Evolutionary conservation across 2,113 vertebrate species (phyloP).

Genomic region (Crocuta crocuta): DNA sequence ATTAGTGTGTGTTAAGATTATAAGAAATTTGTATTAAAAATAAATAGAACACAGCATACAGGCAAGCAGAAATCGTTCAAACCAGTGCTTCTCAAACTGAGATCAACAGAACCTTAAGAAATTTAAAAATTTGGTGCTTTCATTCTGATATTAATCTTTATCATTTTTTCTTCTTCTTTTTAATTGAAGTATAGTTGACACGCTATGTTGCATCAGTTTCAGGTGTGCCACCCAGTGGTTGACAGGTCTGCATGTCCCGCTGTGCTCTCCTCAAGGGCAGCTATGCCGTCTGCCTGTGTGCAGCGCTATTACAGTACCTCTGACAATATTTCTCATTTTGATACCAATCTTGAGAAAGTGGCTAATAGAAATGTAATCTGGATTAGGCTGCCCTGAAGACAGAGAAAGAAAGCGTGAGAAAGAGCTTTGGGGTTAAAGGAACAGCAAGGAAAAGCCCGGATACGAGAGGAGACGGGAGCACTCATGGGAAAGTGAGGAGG

Average conservation of each 20-base stretch:
- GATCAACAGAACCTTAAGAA: neutral
- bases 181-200: neutral
- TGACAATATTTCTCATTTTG: neutral
- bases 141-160: neutral
- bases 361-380: neutral
- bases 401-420: neutral
- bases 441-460: no score
- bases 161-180: neutral
- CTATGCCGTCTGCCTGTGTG: neutral
- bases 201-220: neutral
- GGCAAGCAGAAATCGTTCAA: neutral
- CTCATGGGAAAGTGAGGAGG: neutral
- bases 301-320: neutral
- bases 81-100: neutral
- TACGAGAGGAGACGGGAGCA: fast-evolving
- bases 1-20: neutral
- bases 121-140: neutral
- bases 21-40: slow-evolving; percentile 39
- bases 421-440: neutral
- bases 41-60: slow-evolving; percentile 27
- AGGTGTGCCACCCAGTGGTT: neutral
- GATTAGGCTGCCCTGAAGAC: neutral
- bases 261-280: neutral
- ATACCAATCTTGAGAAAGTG: neutral
- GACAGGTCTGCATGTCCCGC: neutral